Percentiles rank a stretch among this genome's conserved stretches.
phyloP scores from a whole-genome alignment of 2,888 invertebrate species.

The Sepioteuthis lessoniana region DNA sequence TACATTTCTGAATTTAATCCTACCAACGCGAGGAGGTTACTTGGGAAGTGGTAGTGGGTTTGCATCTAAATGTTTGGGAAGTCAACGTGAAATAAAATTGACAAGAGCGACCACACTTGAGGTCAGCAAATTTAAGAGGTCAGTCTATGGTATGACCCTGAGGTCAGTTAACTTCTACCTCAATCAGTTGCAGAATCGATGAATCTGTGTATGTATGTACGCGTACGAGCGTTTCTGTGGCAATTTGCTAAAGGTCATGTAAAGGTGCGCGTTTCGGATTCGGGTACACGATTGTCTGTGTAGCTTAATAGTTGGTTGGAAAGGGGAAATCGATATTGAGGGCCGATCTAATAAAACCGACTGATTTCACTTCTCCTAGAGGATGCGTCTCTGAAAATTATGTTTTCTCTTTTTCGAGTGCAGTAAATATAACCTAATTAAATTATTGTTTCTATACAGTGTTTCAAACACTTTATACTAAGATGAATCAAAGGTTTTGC shows the following conservation, averaged over 20 bases:
- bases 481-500: too few relatives aligned
- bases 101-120: neutral
- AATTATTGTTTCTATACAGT: too few relatives aligned
- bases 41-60: neutral
- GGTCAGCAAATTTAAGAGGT: neutral
- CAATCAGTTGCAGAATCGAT: neutral
- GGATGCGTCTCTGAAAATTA: too few relatives aligned
- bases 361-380: neutral
- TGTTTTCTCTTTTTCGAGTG: too few relatives aligned
- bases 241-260: neutral
- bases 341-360: neutral
- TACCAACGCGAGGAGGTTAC: neutral
- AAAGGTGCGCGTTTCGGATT: neutral
- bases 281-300: neutral
- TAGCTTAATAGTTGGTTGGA: neutral
- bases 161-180: neutral
- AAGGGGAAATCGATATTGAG: neutral
- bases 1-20: constrained; percentile 7
- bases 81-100: neutral
- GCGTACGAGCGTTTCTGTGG: neutral
- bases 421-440: too few relatives aligned
- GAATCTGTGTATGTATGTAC: neutral
- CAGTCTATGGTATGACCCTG: neutral
- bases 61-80: neutral
- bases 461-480: too few relatives aligned